Percentiles rank a stretch among this genome's conserved stretches.
Evolutionary conservation across 2,888 invertebrate genomes (phyloP).

Genomic region (Linnaemya vulpina): DNA sequence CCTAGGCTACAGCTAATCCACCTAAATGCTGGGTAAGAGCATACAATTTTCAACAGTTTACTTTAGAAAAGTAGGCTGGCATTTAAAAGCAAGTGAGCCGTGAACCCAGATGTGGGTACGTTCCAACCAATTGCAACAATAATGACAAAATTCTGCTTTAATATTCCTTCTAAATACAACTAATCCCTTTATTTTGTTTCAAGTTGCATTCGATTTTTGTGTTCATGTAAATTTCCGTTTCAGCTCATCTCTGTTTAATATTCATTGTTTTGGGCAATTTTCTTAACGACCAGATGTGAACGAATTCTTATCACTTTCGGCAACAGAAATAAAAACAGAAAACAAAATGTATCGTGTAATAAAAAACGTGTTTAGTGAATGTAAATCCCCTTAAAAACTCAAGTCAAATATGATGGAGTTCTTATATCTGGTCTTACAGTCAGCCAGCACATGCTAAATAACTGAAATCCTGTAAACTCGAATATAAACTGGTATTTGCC

Average conservation of each 20-base stretch:
- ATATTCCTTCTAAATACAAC: neutral
- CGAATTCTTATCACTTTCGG: slow-evolving; percentile 44
- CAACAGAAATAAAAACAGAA: slow-evolving; percentile 29
- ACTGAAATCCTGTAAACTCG: slow-evolving; percentile 64
- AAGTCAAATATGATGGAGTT: slow-evolving; percentile 58
- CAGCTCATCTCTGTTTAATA: slow-evolving; percentile 7
- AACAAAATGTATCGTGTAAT: slow-evolving; percentile 3
- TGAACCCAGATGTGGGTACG: neutral
- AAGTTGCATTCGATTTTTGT: neutral
- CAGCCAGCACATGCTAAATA: slow-evolving; percentile 64
- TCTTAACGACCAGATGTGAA: slow-evolving; percentile 46
- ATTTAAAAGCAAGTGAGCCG: neutral
- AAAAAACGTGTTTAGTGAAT: slow-evolving; percentile 61
- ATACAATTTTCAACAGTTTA: too few relatives aligned
- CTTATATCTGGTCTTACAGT: neutral
- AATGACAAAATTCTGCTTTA: neutral
- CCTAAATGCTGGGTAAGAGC: too few relatives aligned
- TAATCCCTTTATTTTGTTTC: neutral
- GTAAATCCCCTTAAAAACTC: slow-evolving; percentile 60
- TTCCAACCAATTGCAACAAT: neutral
- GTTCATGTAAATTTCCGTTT: neutral
- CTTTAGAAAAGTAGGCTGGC: neutral
- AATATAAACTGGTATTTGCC: slow-evolving; percentile 55
- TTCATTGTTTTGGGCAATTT: slow-evolving; percentile 26
- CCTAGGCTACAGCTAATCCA: too few relatives aligned